These are phyloP conservation scores for Anticlea derivata DNA, from an alignment of 2,888 invertebrate genomes.

Conservation along the genomic window DNA sequence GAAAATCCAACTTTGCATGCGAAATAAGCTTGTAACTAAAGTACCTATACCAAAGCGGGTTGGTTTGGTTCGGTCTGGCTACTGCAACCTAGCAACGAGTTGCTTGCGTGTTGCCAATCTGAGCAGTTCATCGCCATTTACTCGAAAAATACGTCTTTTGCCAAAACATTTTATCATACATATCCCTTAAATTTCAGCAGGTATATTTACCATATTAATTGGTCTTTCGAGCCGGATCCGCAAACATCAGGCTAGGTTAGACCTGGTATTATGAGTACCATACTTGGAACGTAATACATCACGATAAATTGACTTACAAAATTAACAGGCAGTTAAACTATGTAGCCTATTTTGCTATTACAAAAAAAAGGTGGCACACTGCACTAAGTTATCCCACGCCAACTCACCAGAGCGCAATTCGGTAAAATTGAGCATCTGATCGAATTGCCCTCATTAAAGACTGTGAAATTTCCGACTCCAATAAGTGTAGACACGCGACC, in stretches of 20 bases:
- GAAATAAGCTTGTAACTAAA: too few relatives aligned
- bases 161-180: too few relatives aligned
- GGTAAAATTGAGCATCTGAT: background rate
- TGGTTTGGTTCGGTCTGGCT: too few relatives aligned
- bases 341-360: too few relatives aligned
- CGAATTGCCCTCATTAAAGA: conserved; percentile 1
- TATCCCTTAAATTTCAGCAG: too few relatives aligned
- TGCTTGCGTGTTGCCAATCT: conserved; percentile 42
- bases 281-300: too few relatives aligned
- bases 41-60: too few relatives aligned
- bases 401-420: background rate
- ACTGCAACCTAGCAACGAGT: too few relatives aligned
- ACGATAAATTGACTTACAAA: too few relatives aligned
- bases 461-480: background rate
- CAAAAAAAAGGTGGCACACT: background rate
- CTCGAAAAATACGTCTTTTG: background rate
- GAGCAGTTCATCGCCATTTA: conserved; percentile 33
- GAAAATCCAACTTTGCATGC: too few relatives aligned
- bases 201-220: background rate
- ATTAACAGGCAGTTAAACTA: too few relatives aligned
- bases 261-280: too few relatives aligned
- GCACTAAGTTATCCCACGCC: background rate
- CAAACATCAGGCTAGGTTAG: background rate
- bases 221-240: conserved; percentile 9
- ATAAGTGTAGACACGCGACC: conserved; percentile 8